These are phyloP conservation scores for Standfussiana lucernea DNA, from an alignment of 2,888 invertebrate genomes.

Conservation along the genomic window DNA sequence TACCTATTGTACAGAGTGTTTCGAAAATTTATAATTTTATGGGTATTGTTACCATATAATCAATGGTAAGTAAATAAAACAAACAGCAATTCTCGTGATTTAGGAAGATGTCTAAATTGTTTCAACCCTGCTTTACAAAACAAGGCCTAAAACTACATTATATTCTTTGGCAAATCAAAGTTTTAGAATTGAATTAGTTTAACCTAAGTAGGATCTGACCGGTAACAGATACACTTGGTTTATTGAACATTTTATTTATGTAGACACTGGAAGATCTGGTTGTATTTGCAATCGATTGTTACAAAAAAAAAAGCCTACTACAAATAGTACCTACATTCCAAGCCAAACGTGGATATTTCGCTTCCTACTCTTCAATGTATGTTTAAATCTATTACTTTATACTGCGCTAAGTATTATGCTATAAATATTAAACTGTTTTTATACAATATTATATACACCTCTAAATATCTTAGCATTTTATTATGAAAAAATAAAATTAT, in stretches of 20 bases:
- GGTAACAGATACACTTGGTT: background rate
- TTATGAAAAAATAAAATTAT: conserved; percentile 35
- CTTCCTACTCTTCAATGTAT: conserved; percentile 2
- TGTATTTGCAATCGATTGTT: background rate
- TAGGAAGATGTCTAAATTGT: background rate
- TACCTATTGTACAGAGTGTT: background rate
- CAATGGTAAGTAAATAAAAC: background rate
- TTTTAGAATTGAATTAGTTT: background rate
- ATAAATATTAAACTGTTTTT: conserved; percentile 31
- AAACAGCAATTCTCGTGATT: background rate
- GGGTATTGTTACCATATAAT: conserved; percentile 1
- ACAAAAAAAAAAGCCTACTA: conserved; percentile 20
- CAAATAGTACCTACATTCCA: conserved; percentile 9
- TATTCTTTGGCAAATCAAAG: background rate
- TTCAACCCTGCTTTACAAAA: background rate
- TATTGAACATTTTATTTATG: background rate
- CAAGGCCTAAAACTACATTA: background rate
- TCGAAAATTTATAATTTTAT: background rate
- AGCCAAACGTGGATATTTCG: background rate
- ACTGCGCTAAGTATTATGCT: conserved; percentile 39
- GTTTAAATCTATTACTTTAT: conserved; percentile 27
- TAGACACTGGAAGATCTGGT: conserved; percentile 5
- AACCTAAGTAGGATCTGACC: background rate
- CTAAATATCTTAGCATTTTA: conserved; percentile 24
- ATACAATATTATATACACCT: conserved; percentile 51